Evolutionary conservation across 2,113 vertebrate species (phyloP), one percentile per base, ranked within the genome.

Genomic region (Raphicerus campestris): DNA sequence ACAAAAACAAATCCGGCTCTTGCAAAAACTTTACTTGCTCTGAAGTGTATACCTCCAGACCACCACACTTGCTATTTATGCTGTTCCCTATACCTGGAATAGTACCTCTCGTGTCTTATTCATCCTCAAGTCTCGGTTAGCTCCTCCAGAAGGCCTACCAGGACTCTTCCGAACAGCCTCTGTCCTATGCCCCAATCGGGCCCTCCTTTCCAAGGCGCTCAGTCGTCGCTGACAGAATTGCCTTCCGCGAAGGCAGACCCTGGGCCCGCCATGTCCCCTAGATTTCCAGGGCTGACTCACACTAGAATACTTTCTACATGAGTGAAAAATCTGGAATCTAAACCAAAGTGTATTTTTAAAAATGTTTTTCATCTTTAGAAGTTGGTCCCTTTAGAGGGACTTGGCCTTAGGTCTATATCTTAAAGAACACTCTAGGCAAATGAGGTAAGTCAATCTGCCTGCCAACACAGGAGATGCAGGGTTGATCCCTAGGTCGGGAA

Each of bases 1-100:
- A 45, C 66, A 92, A 95, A 94, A 91, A 80, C 42, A 87, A 95
- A 93, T 87, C 49, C 42, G 49, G 13, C 26, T 58, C 83, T 80
- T 93, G 51, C 28, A 75, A 39, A 87, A 92, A 56, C 19, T 47
- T 70, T 42, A 55, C 49, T 10, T 6, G 16, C 51, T 80, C 19
- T 14, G 39, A 35, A 78, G 32, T 17, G 32, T 56, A 26, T 1
- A 81, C 10, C 22, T 87, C 20, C 26, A 96, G 47, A 80, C 15
- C 73, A 55, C 80, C 70, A 86, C 16, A 58, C 26, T 28, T 53
- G 58, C 28, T 66, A 42, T 15, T 35, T 30, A 22, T 32, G 73
- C 83, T 49, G 19, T 45, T 51, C 42, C 53, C 53, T 35, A 53
- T 6, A 9, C 47, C 87, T 55, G 49, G 24, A 82, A 55, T 13